phyloP scores from a whole-genome alignment of 2,797 vertebrate species.

The Emydoidea blandingii region DNA sequence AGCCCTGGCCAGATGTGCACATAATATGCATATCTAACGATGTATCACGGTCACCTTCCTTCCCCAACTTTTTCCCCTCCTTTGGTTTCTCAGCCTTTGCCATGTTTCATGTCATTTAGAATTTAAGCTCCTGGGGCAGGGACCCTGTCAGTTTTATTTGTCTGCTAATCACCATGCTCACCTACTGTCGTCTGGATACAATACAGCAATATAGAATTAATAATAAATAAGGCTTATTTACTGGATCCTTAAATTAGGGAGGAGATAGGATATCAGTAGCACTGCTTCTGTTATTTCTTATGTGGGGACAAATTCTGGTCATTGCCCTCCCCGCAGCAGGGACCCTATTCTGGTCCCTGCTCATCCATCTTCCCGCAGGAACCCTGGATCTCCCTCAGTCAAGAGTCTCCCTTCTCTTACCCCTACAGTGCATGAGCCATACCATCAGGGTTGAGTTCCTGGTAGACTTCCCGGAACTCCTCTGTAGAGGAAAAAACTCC shows the following conservation, averaged over 20 bases:
- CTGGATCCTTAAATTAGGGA: slow-evolving; percentile 32
- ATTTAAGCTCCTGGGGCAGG: background rate
- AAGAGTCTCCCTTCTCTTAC: background rate
- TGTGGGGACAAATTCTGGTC: background rate
- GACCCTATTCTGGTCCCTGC: background rate
- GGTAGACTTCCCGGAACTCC: no score
- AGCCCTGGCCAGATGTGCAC: background rate
- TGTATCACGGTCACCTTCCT: rapidly evolving
- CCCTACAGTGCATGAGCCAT: background rate
- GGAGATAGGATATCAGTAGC: slow-evolving; percentile 25
- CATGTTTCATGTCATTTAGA: background rate
- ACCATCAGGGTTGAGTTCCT: background rate
- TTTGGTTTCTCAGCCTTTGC: background rate
- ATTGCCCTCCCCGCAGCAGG: background rate
- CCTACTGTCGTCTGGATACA: background rate
- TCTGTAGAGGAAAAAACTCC: no score
- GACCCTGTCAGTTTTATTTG: slow-evolving; percentile 36
- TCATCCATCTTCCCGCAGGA: background rate
- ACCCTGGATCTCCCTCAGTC: background rate
- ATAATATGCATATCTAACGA: background rate
- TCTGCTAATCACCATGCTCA: background rate
- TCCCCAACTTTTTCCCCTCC: background rate
- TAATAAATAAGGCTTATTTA: slow-evolving; percentile 42
- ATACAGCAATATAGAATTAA: background rate
- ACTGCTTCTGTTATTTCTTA: no score